Percentiles rank a stretch among this genome's conserved stretches.
Evolutionary conservation across 2,113 vertebrate species (phyloP).

Genomic region (Tonatia bakeri): DNA sequence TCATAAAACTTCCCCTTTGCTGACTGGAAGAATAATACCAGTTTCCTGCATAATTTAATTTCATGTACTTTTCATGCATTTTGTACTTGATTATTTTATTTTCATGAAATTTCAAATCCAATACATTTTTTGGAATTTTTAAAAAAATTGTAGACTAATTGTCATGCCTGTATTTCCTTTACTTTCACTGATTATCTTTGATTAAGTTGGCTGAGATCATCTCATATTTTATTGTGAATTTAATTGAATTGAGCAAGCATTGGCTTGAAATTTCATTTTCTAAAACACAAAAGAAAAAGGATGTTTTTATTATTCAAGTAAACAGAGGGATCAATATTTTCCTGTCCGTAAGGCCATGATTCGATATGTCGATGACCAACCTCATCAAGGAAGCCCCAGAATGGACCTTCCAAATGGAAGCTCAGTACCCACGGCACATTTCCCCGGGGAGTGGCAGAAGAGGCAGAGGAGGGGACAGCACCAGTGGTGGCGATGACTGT

Average conservation of each 20-base stretch:
- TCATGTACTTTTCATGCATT: background rate
- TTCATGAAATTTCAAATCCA: background rate
- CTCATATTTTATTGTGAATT: background rate
- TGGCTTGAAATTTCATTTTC: conserved; percentile 47
- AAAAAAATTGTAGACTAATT: background rate
- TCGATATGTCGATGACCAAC: background rate
- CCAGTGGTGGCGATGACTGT: background rate
- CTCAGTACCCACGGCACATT: background rate
- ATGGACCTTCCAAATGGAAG: background rate
- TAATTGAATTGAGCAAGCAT: background rate
- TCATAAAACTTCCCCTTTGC: background rate
- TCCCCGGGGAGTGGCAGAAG: background rate
- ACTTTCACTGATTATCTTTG: background rate
- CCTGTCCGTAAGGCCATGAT: background rate
- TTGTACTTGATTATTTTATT: background rate
- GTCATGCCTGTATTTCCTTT: background rate
- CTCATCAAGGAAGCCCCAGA: background rate
- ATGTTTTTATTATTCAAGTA: conserved; percentile 18
- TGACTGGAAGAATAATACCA: background rate
- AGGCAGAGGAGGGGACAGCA: background rate
- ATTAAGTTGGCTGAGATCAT: background rate
- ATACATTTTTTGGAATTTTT: background rate
- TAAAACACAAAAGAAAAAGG: conserved; percentile 31
- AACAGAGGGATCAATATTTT: background rate
- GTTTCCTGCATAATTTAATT: conserved; percentile 29